These are phyloP conservation scores for Ahaetulla prasina DNA, from an alignment of 2,113 vertebrate species.

Conservation along the genomic window DNA sequence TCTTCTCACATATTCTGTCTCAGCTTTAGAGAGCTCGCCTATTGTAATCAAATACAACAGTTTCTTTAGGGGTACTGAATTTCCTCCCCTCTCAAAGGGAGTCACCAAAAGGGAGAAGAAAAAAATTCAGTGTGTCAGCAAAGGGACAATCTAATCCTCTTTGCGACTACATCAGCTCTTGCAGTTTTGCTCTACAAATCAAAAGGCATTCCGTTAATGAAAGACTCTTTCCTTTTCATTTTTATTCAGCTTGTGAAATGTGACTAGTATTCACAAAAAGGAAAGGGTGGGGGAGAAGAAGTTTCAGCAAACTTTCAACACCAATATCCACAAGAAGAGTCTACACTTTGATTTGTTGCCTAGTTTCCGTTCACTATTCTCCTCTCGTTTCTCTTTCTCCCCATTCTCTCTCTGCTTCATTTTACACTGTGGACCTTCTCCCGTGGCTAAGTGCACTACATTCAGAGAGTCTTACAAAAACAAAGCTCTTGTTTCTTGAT, in stretches of 20 bases:
- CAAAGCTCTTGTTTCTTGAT: conserved; percentile 78
- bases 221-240: conserved; percentile 79
- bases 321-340: conserved; percentile 70
- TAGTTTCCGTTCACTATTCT: conserved; percentile 62
- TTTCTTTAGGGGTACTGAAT: conserved; percentile 77
- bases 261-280: conserved; percentile 70
- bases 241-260: conserved; percentile 83
- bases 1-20: conserved; percentile 85
- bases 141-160: conserved; percentile 89
- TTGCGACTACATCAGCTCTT: conserved; percentile 85
- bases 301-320: conserved; percentile 62
- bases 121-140: conserved; percentile 76
- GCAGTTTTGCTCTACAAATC: conserved; percentile 82
- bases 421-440: conserved; percentile 63
- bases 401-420: background rate
- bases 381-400: conserved; percentile 11
- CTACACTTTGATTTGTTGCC: conserved; percentile 65
- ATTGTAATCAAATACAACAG: conserved; percentile 83
- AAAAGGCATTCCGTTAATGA: conserved; percentile 84
- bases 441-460: conserved; percentile 71
- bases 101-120: conserved; percentile 73
- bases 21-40: conserved; percentile 71
- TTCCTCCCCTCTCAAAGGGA: conserved; percentile 82
- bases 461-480: conserved; percentile 77
- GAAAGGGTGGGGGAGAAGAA: background rate